These are phyloP conservation scores for Eubasilissa splendida DNA, from an alignment of 2,888 invertebrate species.

Conservation along the genomic window DNA sequence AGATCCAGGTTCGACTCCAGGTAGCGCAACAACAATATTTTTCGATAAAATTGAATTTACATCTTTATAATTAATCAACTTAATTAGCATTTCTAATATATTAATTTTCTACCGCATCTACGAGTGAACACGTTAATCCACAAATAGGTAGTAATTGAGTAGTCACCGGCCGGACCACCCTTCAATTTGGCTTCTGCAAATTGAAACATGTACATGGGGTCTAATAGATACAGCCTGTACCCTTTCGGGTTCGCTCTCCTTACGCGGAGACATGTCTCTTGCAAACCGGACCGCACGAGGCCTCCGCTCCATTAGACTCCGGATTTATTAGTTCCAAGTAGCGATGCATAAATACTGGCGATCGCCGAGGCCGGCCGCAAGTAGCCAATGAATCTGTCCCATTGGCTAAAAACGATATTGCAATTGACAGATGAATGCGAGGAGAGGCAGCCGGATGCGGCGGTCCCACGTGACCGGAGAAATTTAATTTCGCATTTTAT, in stretches of 20 bases:
- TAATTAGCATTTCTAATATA: too few relatives aligned
- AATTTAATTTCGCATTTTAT: neutral
- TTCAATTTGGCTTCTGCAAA: neutral
- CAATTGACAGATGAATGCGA: conserved; percentile 54
- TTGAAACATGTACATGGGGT: conserved; percentile 8
- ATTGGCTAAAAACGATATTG: conserved; percentile 53
- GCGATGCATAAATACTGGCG: conserved; percentile 30
- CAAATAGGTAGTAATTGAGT: too few relatives aligned
- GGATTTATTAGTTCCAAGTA: conserved; percentile 49
- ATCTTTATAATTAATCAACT: too few relatives aligned
- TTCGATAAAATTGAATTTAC: too few relatives aligned
- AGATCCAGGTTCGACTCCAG: too few relatives aligned
- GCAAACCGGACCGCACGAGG: conserved; percentile 15
- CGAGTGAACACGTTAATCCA: too few relatives aligned
- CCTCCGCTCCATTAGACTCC: conserved; percentile 42
- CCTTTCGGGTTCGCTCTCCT: conserved; percentile 16
- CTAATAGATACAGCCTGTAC: neutral
- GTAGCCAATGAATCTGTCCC: conserved; percentile 53
- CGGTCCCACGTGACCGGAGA: conserved; percentile 20
- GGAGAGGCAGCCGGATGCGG: conserved; percentile 22
- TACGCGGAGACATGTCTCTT: conserved; percentile 38
- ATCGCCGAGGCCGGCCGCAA: conserved; percentile 43
- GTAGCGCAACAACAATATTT: too few relatives aligned
- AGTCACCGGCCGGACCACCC: too few relatives aligned
- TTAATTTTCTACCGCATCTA: too few relatives aligned